Percentiles rank a stretch among this genome's conserved stretches.
phyloP scores from a whole-genome alignment of 1,140 invertebrate genomes.

The Hirudo medicinalis region DNA sequence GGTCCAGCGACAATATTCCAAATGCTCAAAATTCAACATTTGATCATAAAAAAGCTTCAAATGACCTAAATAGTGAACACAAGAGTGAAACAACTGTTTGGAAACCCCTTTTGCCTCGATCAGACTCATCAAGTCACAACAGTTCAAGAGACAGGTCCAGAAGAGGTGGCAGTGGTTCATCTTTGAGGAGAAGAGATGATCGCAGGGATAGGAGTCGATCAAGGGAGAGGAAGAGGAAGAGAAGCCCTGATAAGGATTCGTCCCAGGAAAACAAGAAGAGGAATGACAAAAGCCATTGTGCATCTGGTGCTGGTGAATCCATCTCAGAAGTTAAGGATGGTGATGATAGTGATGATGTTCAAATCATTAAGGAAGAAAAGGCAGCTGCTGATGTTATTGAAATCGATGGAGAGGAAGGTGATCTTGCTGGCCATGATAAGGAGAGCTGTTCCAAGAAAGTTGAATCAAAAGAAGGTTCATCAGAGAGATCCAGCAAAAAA shows the following conservation, averaged over 20 bases:
- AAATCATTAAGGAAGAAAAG: slow-evolving; percentile 1
- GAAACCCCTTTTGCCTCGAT: background rate
- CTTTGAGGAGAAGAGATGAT: background rate
- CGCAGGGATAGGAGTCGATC: background rate
- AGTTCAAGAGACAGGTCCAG: slow-evolving; percentile 4
- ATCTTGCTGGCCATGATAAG: background rate
- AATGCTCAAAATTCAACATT: background rate
- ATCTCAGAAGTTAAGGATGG: background rate
- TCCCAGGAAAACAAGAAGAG: background rate
- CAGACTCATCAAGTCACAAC: background rate
- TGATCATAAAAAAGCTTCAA: background rate
- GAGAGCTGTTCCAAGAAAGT: background rate
- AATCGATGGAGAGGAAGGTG: background rate
- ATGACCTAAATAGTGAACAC: background rate
- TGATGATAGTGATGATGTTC: background rate
- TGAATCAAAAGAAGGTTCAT: background rate
- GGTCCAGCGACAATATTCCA: background rate
- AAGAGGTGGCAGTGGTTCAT: background rate
- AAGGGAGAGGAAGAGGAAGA: background rate
- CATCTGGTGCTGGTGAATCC: background rate
- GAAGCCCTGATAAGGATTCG: background rate
- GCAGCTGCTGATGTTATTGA: background rate
- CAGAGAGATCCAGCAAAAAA: background rate
- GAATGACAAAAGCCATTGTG: background rate
- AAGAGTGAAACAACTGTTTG: background rate